A percentile compares a stretch with the other conserved stretches of the same genome.
These are phyloP conservation scores for Macrotis lagotis DNA, from an alignment of 2,113 vertebrate species.

Conservation along the genomic window DNA sequence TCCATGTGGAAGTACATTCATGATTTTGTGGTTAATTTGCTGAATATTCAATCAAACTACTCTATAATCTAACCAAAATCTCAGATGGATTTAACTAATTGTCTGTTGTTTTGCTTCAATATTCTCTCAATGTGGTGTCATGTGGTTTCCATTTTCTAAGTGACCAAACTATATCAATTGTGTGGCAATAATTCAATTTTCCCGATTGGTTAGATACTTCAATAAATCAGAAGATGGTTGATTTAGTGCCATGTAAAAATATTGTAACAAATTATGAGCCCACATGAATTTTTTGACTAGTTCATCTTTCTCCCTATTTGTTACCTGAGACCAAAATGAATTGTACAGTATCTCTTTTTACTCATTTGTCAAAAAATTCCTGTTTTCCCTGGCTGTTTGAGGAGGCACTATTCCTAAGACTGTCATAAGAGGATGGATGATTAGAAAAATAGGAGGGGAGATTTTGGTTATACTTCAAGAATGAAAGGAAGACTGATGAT, in stretches of 20 bases:
- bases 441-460: slow-evolving; percentile 39
- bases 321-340: slow-evolving; percentile 21
- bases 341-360: slow-evolving; percentile 1
- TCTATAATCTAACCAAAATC: not conserved
- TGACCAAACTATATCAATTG: slow-evolving; percentile 21
- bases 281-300: slow-evolving; percentile 56
- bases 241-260: slow-evolving; percentile 11
- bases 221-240: slow-evolving; percentile 41
- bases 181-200: slow-evolving; percentile 18
- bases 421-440: not conserved
- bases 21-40: not conserved
- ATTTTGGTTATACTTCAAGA: slow-evolving; percentile 32
- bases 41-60: not conserved
- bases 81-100: not conserved
- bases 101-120: slow-evolving; percentile 1
- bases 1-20: not conserved
- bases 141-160: slow-evolving; percentile 36
- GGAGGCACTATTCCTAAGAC: slow-evolving; percentile 34
- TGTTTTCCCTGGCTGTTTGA: not conserved
- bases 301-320: slow-evolving; percentile 41
- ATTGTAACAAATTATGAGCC: slow-evolving; percentile 43
- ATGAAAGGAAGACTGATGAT: slow-evolving; percentile 27
- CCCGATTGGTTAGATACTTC: slow-evolving; percentile 5
- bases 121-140: not conserved
- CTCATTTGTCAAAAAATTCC: not conserved